Evolutionary conservation across 1,140 invertebrate genomes (phyloP).

Genomic region (Ridgeia piscesae): DNA sequence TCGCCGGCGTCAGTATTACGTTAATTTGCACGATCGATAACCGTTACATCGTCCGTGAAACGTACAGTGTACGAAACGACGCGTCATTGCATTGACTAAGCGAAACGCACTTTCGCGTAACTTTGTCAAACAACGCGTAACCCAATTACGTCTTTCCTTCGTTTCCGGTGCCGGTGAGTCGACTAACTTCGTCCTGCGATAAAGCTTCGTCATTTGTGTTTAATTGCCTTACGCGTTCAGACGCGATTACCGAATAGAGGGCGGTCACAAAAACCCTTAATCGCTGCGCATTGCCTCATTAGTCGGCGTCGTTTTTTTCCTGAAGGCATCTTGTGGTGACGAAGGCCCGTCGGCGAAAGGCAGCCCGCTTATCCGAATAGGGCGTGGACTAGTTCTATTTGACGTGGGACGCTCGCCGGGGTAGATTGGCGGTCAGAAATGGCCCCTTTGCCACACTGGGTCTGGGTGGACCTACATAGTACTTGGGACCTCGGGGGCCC

Average conservation of each 20-base stretch:
- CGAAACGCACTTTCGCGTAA: neutral
- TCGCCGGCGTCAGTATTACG: neutral
- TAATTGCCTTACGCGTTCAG: neutral
- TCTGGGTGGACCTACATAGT: neutral
- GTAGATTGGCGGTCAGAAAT: neutral
- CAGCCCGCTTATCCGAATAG: neutral
- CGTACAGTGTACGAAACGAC: neutral
- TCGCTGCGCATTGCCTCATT: neutral
- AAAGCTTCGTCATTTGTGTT: neutral
- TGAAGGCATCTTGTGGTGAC: neutral
- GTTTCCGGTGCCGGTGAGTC: neutral
- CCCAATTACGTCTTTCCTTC: neutral
- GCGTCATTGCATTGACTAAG: neutral
- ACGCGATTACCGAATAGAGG: neutral
- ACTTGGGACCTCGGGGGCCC: neutral
- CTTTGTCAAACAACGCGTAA: neutral
- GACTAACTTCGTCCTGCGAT: neutral
- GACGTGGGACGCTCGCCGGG: neutral
- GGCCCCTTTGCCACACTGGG: neutral
- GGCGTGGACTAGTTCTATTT: neutral
- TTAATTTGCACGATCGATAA: neutral
- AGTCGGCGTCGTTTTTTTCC: neutral
- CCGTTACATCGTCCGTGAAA: neutral
- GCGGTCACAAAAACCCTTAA: neutral
- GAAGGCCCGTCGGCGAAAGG: neutral